Conservation (phyloP, 2,113 vertebrate genomes). For the Vombatus ursinus region DNA sequence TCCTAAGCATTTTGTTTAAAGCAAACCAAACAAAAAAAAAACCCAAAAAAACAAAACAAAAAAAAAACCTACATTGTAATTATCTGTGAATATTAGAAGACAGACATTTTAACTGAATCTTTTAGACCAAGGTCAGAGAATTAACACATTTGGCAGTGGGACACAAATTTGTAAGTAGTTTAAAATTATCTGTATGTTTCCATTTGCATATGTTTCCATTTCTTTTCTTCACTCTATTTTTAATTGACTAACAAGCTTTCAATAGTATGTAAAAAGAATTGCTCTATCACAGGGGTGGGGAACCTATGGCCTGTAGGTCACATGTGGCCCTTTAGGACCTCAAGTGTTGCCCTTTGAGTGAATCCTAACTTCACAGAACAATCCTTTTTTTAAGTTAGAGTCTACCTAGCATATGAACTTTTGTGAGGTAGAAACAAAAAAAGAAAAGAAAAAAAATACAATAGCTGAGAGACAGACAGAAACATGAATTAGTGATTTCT, state of each 20-base stretch:
- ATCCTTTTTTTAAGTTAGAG: too few relatives aligned
- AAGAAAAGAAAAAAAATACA: background rate
- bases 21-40: background rate
- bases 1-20: background rate
- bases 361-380: too few relatives aligned
- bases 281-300: background rate
- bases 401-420: background rate
- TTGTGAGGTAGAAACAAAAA: background rate
- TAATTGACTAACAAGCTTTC: background rate
- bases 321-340: too few relatives aligned
- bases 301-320: too few relatives aligned
- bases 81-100: background rate
- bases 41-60: background rate
- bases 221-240: constrained; percentile 15
- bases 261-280: background rate
- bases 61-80: background rate
- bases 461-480: background rate
- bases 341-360: too few relatives aligned
- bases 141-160: background rate
- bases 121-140: background rate
- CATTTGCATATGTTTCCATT: background rate
- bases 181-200: background rate
- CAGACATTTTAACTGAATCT: background rate
- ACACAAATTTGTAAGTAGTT: background rate
- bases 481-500: constrained; percentile 27